Evolutionary conservation across 2,797 vertebrate genomes (phyloP).

Genomic region (Muscicapa striata): DNA sequence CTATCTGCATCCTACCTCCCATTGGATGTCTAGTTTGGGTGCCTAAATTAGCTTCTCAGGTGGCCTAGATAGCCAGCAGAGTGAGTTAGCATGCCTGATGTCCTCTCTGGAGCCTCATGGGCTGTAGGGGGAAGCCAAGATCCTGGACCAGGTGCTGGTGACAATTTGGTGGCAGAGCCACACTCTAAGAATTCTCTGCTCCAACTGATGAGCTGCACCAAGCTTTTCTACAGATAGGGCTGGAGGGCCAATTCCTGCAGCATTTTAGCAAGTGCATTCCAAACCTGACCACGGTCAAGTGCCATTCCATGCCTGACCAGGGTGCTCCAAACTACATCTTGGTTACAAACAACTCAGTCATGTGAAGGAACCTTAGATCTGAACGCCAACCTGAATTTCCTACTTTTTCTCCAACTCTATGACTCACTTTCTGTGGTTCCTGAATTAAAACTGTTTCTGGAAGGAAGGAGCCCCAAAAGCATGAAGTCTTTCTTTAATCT

Average conservation of each 20-base stretch:
- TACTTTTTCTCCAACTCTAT: background rate
- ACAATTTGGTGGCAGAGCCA: background rate
- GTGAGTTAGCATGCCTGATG: background rate
- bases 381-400: background rate
- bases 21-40: background rate
- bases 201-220: fast-evolving
- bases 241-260: background rate
- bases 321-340: background rate
- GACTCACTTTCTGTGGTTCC: background rate
- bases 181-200: background rate
- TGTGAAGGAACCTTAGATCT: background rate
- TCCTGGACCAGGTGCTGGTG: background rate
- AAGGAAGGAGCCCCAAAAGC: constrained; percentile 20
- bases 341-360: background rate
- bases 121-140: fast-evolving
- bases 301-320: background rate
- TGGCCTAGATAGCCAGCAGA: background rate
- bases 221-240: background rate
- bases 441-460: constrained; percentile 30
- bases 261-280: background rate
- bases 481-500: constrained; percentile 33
- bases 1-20: background rate
- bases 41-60: background rate
- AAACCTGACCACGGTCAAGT: background rate
- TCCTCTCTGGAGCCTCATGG: background rate